phyloP scores from a whole-genome alignment of 2,888 invertebrate genomes.

The Nematopogon swammerdamellus region DNA sequence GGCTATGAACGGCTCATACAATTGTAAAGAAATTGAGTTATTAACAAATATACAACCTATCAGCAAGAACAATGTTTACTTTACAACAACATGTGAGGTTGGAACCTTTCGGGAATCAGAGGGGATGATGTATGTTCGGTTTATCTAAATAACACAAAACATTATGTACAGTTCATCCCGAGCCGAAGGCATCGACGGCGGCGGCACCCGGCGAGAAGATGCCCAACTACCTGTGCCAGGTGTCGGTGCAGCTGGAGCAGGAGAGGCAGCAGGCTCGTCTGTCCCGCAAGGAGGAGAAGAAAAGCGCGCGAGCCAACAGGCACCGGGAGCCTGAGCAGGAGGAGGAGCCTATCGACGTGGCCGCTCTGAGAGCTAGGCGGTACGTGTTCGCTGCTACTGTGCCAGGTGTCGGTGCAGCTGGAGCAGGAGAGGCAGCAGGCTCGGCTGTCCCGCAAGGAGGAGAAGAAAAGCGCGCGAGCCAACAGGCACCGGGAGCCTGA shows the following conservation, averaged over 20 bases:
- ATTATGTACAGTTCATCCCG: no score
- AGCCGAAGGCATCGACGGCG: no score
- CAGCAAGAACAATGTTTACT: no score
- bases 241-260: slow-evolving; percentile 78
- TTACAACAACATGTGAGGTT: no score
- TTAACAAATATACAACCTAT: no score
- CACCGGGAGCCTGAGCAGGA: slow-evolving; percentile 38
- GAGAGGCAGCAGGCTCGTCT: slow-evolving; percentile 78
- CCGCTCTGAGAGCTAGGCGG: slow-evolving; percentile 54
- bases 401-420: slow-evolving; percentile 81
- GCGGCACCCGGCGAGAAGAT: slow-evolving; percentile 38
- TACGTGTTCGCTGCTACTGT: slow-evolving; percentile 46
- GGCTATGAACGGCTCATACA: no score
- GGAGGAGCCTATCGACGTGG: slow-evolving; percentile 49
- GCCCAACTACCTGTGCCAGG: slow-evolving; percentile 75
- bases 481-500: slow-evolving; percentile 37
- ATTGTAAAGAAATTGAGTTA: no score
- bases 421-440: slow-evolving; percentile 76
- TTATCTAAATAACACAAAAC: no score
- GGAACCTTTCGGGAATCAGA: slow-evolving; percentile 1
- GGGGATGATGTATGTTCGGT: no score
- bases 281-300: slow-evolving; percentile 82
- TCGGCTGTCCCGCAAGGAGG: slow-evolving; percentile 79
- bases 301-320: slow-evolving; percentile 47
- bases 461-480: slow-evolving; percentile 64